Base-by-base conservation (phyloP, 2,113 vertebrate genomes). In the Camelus bactrianus region DNA sequence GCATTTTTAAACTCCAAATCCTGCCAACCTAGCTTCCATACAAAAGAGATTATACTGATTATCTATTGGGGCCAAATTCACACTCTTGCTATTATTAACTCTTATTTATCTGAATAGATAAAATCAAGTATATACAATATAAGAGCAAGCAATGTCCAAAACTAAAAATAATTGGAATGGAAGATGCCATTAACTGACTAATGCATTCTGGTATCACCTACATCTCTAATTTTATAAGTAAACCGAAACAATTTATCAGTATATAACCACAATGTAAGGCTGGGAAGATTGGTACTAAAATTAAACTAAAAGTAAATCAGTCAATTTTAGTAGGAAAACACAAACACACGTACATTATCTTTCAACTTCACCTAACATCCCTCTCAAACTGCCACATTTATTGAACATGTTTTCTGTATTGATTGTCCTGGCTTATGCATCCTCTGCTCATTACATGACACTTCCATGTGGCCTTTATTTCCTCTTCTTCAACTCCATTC, bases 1-100 rank as follows among this genome's bases (percentile, higher is more conserved):
- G 79, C 89, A 80, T 91, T 84, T 97, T 92, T 97, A 96, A 98
- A 98, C 95, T 96, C 87, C 95, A 94, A 97, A 70, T 82, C 65
- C 90, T 98, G 95, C 93, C 96, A 97, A 80, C 32, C 46, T 88
- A 84, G 89, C 94, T 94, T 97, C 97, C 84, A 70, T 96, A 96
- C 70, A 96, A 79, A 97, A 95, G 70, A 97, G 96, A 95, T 98
- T 97, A 95, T 62, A 96, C 93, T 97, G 98, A 98, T 98, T 97
- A 98, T 94, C 95, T 96, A 56, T 32, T 94, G 93, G 56, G 60
- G 54, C 80, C 89, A 98, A 98, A 97, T 95, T 95, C 84, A 96
- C 96, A 97, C 80, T 97, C 93, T 82, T 87, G 84, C 50, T 96
- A 92, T 98, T 98, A 98, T 98, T 98, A 98, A 97, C 85, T 97